Percentiles rank a stretch among this genome's conserved stretches.
Evolutionary conservation across 2,888 invertebrate genomes (phyloP).

Genomic region (Tholera decimalis): DNA sequence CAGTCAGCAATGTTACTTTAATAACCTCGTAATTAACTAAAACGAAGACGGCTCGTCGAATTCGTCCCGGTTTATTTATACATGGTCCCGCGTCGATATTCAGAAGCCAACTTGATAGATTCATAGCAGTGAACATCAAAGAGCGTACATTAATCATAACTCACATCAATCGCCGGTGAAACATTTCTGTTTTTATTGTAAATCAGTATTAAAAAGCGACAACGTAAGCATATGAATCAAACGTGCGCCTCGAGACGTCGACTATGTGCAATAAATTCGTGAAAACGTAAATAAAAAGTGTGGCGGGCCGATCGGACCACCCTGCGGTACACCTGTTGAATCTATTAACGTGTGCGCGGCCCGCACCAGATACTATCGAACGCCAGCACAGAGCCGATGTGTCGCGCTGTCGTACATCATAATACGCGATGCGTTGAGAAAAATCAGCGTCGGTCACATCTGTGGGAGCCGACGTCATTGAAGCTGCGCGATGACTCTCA

Average conservation of each 20-base stretch:
- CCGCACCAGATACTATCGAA: constrained; percentile 81
- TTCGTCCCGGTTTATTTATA: constrained; percentile 88
- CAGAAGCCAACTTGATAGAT: constrained; percentile 90
- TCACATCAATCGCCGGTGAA: constrained; percentile 90
- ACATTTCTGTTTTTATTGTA: constrained; percentile 90
- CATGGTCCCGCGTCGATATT: constrained; percentile 87
- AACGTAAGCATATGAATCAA: constrained; percentile 89
- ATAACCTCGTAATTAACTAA: constrained; percentile 89
- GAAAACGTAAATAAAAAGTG: constrained; percentile 87
- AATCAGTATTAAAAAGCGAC: constrained; percentile 91
- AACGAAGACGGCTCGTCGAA: constrained; percentile 84
- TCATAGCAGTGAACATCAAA: constrained; percentile 91
- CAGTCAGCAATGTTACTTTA: constrained; percentile 81
- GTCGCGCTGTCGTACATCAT: constrained; percentile 84
- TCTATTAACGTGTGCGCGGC: constrained; percentile 82
- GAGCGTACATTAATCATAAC: constrained; percentile 90
- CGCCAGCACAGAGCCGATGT: constrained; percentile 72
- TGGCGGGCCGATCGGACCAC: constrained; percentile 84
- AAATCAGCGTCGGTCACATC: constrained; percentile 81
- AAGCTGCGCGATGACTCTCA: constrained; percentile 78
- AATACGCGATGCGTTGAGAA: constrained; percentile 84
- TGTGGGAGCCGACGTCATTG: constrained; percentile 70
- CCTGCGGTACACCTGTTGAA: constrained; percentile 89
- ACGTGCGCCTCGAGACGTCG: constrained; percentile 88
- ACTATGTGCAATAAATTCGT: constrained; percentile 87